Conservation (phyloP, 2,888 invertebrate species). For the Lomographa bimaculata region DNA sequence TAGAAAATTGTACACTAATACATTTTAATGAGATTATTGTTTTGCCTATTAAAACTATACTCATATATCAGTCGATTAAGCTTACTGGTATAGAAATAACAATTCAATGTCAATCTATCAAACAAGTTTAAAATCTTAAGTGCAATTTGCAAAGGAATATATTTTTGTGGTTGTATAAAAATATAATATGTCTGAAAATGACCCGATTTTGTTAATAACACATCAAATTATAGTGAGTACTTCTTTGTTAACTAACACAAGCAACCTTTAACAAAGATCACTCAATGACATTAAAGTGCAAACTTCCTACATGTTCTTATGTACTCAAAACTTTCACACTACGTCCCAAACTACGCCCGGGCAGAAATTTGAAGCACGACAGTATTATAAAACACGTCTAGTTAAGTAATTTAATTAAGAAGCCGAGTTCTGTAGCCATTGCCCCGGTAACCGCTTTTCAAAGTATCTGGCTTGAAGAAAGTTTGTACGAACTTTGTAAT, state of each 20-base stretch:
- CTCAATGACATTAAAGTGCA: not conserved
- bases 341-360: conserved; percentile 6
- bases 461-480: conserved; percentile 25
- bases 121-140: no score
- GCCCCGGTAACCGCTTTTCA: conserved; percentile 28
- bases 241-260: not conserved
- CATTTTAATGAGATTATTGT: no score
- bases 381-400: conserved; percentile 25
- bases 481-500: conserved; percentile 29
- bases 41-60: no score
- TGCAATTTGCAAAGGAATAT: no score
- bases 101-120: no score
- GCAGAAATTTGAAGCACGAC: conserved; percentile 17
- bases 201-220: no score
- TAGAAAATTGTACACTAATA: no score
- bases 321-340: conserved; percentile 9
- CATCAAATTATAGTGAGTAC: no score
- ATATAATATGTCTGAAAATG: no score
- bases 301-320: not conserved
- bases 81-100: no score
- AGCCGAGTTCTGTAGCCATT: conserved; percentile 22
- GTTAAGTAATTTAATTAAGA: conserved; percentile 30
- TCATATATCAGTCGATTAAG: no score
- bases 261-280: not conserved
- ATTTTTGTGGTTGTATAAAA: no score